Base-by-base conservation (phyloP, 2,888 invertebrate species). In the Euphydryas editha region DNA sequence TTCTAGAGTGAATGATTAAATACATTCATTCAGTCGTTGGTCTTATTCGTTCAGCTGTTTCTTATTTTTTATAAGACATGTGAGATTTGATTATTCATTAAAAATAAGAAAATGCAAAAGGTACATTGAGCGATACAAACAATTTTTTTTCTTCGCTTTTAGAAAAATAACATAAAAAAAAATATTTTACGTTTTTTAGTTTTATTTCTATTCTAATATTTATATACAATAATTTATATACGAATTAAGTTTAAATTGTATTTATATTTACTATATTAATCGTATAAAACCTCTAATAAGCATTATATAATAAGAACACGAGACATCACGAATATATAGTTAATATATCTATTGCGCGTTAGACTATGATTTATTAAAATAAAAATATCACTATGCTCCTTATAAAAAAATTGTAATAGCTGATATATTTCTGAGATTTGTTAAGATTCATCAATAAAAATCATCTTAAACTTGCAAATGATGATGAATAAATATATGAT, bases 71-170 rank as follows among this genome's bases (percentile, higher is more conserved):
- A n/a, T n/a, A 47, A 20, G 11, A 51, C 6, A 15, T 20, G 20
- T 11, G 20, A 13, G 15, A 51, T 54, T 54, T 36, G n/a, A 54
- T 55, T 20, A 59, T 39, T 24, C 36, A 67, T 21, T 15, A 39
- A 47, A 49, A 79, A 77, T 87, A 83, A 88, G 86, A 87, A 89
- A 88, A 87, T 87, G 85, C 85, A 85, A 82, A 79, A 81, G 83
- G 83, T 87, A 85, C 81, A 81, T 82, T 85, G 81, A 86, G 83
- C 83, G 69, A 59, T 51, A 39, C 44, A 21, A 62, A 44, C 63
- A 72, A 72, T 65, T 7, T 51, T 51, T 51, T 20, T 7, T 24
- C 5, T 51, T 49, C 7, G 49, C 49, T 24, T 54, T 30, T 17
- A 36, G 17, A 36, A 17, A 54, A 54, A 54, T 54, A 54, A 54